phyloP scores from a whole-genome alignment of 2,797 vertebrate genomes.

The Phoebastria nigripes region DNA sequence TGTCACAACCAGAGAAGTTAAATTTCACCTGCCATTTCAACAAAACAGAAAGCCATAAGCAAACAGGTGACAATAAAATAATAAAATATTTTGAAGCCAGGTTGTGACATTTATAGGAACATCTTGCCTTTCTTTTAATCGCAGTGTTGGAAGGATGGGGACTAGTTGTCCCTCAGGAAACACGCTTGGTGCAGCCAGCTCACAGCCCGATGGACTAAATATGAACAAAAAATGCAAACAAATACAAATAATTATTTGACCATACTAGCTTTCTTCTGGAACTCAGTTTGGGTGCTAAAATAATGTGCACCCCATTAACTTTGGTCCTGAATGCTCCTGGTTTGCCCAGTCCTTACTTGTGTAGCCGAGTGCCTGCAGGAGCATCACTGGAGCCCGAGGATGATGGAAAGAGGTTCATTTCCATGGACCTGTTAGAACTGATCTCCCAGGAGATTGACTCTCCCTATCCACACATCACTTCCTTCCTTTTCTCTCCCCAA shows the following conservation, averaged over 20 bases:
- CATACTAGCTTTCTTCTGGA: background rate
- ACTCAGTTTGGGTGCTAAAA: background rate
- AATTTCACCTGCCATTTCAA: background rate
- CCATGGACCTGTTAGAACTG: background rate
- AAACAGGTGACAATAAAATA: background rate
- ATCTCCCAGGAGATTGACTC: background rate
- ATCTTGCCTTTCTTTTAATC: background rate
- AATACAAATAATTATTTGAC: background rate
- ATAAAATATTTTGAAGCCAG: background rate
- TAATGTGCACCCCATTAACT: background rate
- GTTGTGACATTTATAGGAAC: background rate
- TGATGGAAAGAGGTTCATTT: background rate
- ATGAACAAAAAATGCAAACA: background rate
- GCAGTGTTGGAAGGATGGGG: background rate
- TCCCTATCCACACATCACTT: background rate
- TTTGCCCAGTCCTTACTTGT: background rate
- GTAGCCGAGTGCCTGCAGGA: background rate
- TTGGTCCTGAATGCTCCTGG: background rate
- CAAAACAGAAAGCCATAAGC: background rate
- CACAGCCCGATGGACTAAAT: background rate
- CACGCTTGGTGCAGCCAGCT: background rate
- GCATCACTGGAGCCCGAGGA: background rate
- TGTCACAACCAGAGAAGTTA: background rate
- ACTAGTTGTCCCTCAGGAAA: background rate
- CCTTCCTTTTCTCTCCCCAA: background rate